Base-by-base conservation (phyloP, 2,797 vertebrate species). In the Merluccius polli region DNA sequence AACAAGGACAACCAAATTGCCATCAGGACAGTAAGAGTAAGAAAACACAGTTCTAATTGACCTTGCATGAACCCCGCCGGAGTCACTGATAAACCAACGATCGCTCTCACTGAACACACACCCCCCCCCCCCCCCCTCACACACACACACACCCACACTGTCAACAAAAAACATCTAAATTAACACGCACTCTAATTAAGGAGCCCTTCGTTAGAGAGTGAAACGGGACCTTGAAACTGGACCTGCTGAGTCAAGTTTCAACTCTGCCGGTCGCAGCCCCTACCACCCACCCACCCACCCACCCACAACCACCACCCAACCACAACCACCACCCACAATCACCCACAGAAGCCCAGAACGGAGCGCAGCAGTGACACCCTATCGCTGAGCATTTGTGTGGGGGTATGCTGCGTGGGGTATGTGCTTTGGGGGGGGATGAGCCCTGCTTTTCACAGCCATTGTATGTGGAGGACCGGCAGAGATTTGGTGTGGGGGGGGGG, bases 401-500 rank as follows among this genome's bases (percentile, higher is more conserved):
- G 44, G 15, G 16, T 48, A 6, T 18, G 44, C 38, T 65, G 68
- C 77, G 89, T 3, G 18, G 48, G 18, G 48, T n/a, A 8, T n/a
- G 21, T 52, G 21, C 7, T 21, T 21, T 52, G 48, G 48, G 3
- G 48, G 48, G 18, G 36, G 88, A 81, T 73, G 80, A 84, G 79
- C 79, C 88, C 85, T 88, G 78, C 88, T 86, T 79, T 90, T 92
- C 87, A 90, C 90, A 90, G 89, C 88, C 90, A 91, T 91, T 92
- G 88, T 91, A 87, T 83, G 81, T 82, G 83, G 77, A 75, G 85
- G 79, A 81, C 15, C 69, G 30, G 18, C 85, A 88, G 89, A 83
- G 84, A 86, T 84, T 63, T 86, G 81, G 83, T 21, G n/a, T n/a
- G 16, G 33, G n/a, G 73, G 63, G 32, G 52, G 35, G 33, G 65